phyloP scores from a whole-genome alignment of 2,113 vertebrate species.

The Corapipo altera region DNA sequence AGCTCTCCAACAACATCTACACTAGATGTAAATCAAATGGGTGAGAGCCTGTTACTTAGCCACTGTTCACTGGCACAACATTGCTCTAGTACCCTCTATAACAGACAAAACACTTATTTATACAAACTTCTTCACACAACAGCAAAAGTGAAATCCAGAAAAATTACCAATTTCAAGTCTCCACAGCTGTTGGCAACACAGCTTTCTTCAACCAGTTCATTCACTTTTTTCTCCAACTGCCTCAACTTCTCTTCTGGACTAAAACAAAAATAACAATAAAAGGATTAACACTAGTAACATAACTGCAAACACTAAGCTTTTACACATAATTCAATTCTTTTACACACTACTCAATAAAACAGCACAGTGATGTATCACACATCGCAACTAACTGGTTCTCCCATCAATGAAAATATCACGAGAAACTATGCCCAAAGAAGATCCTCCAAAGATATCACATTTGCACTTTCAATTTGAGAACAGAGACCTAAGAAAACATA shows the following conservation, averaged over 20 bases:
- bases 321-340: neutral
- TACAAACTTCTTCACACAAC: neutral
- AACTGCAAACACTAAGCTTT: neutral
- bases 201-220: slow-evolving; percentile 94
- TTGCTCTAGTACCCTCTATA: neutral
- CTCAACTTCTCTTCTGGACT: slow-evolving; percentile 94
- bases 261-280: slow-evolving; percentile 6
- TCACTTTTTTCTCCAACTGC: slow-evolving; percentile 94
- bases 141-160: neutral
- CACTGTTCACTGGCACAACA: neutral
- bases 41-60: neutral
- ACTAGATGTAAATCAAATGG: neutral
- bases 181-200: slow-evolving; percentile 88
- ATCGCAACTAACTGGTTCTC: neutral
- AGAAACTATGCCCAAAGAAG: neutral
- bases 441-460: neutral
- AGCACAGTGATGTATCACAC: neutral
- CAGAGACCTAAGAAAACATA: neutral
- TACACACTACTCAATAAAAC: neutral
- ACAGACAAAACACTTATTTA: neutral
- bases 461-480: neutral
- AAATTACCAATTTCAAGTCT: slow-evolving; percentile 86
- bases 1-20: neutral
- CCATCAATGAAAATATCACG: neutral
- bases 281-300: neutral